Conservation (phyloP, 2,888 invertebrate genomes). For the Liposcelis brunnea region DNA sequence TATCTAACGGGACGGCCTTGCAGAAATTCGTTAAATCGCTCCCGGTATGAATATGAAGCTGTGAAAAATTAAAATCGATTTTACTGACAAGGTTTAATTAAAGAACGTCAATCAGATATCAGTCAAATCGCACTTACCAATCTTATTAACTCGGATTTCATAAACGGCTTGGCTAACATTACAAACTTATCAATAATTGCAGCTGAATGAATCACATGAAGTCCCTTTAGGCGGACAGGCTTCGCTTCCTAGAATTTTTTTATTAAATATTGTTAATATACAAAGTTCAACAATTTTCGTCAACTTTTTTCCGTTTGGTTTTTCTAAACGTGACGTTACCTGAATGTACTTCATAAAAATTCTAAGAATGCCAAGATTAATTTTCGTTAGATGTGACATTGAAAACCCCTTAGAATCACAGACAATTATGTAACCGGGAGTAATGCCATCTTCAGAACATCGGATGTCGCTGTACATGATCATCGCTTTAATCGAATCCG, state of each 20-base stretch:
- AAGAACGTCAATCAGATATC: too few relatives aligned
- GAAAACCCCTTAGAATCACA: conserved; percentile 21
- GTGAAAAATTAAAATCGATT: conserved; percentile 13
- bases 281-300: too few relatives aligned
- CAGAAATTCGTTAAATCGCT: conserved; percentile 16
- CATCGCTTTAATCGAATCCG: conserved; percentile 18
- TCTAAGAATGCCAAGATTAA: conserved; percentile 17
- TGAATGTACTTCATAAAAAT: conserved; percentile 22
- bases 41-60: conserved; percentile 20
- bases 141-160: conserved; percentile 20
- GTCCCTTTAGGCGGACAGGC: conserved; percentile 21
- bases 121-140: conserved; percentile 16
- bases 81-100: too few relatives aligned
- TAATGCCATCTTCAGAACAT: conserved; percentile 20
- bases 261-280: too few relatives aligned
- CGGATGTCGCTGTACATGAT: conserved; percentile 20
- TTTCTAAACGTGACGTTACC: too few relatives aligned
- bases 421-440: conserved; percentile 20
- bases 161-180: conserved; percentile 20
- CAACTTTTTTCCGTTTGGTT: too few relatives aligned
- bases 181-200: conserved; percentile 20
- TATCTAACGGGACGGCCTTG: conserved; percentile 18
- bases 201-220: conserved; percentile 21
- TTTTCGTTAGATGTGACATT: conserved; percentile 20
- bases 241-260: conserved; percentile 23